Percentiles rank a stretch among this genome's conserved stretches.
phyloP scores from a whole-genome alignment of 2,888 invertebrate species.

The Chymomyza amoena region DNA sequence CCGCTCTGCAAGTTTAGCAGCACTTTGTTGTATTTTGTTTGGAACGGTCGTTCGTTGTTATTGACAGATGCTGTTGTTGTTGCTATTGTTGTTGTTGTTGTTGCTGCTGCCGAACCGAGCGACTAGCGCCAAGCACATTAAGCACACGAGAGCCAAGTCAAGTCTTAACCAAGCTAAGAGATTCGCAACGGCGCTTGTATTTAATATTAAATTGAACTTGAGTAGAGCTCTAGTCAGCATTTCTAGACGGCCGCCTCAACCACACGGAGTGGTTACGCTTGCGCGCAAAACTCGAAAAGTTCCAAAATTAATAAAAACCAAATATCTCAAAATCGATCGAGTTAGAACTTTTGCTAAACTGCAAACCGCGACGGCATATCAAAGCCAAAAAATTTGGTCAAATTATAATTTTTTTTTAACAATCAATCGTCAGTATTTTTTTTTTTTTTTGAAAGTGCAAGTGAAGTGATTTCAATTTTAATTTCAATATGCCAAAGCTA shows the following conservation, averaged over 20 bases:
- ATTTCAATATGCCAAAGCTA: neutral
- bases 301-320: neutral
- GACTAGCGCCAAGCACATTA: constrained; percentile 35
- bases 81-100: constrained; percentile 12
- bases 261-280: constrained; percentile 55
- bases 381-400: constrained; percentile 13
- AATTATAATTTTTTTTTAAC: neutral
- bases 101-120: constrained; percentile 19
- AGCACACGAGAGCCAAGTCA: constrained; percentile 19
- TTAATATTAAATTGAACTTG: constrained; percentile 75
- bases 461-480: constrained; percentile 28
- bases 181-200: constrained; percentile 50
- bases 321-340: neutral
- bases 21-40: neutral
- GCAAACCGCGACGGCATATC: constrained; percentile 1
- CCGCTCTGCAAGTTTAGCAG: constrained; percentile 16
- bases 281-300: constrained; percentile 23
- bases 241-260: constrained; percentile 64
- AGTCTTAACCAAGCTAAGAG: constrained; percentile 13
- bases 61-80: constrained; percentile 13
- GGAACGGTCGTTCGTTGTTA: neutral
- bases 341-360: neutral
- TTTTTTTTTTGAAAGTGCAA: constrained; percentile 12
- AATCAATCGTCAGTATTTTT: neutral
- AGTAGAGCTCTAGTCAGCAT: constrained; percentile 59